Evolutionary conservation across 2,888 invertebrate genomes (phyloP), one percentile per base, ranked within the genome.

Genomic region (Tillus elongatus): DNA sequence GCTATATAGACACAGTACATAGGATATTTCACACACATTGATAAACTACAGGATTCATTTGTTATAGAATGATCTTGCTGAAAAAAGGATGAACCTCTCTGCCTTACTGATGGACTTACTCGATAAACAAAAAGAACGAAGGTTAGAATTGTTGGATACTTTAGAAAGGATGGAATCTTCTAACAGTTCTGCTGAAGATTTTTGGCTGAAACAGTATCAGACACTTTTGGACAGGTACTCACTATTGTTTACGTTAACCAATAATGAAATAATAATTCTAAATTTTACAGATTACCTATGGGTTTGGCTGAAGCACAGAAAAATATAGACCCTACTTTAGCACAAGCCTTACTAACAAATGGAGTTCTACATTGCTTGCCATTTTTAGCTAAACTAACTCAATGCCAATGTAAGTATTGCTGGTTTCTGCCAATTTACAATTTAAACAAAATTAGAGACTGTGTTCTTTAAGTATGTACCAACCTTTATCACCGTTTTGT

Each of bases 141-240:
- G 78, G 46, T 64, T 71, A 40, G 77, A 84, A 56, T 65, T 85
- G 33, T 62, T 82, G 39, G 71, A 75, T 10, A 81, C 81, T 1
- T 65, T 86, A 52, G 71, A 74, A 51, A 78, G 77, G 54, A 81
- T 89, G 71, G 88, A 90, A 32, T 67, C 47, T 47, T 67, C 70
- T 46, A 69, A 65, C 40, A 66, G 67, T 46, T 65, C 60, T 33
- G 62, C 68, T 2, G 66, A 71, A 49, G 77, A 78, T 54, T 84
- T 81, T 60, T 84, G 84, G 84, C 64, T 85, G 44, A 71, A 75
- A 54, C 89, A 89, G 61, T 91, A 88, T 61, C 90, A 91, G 61
- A 75, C 78, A 47, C 64, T 91, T 29, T 70, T 90, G 57, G 85
- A 89, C 57, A 75, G 60, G 63, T 64, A 49, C 35, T 10, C n/a